phyloP scores from a whole-genome alignment of 2,797 vertebrate genomes.

The Sebastes jordani region DNA sequence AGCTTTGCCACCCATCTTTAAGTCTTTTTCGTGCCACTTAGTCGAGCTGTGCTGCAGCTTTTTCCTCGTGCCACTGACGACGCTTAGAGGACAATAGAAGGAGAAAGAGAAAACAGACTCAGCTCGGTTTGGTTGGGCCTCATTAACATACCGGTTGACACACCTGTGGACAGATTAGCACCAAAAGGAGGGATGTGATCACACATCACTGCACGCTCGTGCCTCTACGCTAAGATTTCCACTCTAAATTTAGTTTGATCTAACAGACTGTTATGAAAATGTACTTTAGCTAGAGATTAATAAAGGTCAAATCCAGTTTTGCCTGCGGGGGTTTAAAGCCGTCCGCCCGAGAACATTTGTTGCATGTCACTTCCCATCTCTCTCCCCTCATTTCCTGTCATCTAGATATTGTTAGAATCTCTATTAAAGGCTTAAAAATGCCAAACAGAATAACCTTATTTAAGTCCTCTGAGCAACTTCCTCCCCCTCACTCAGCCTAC shows the following conservation, averaged over 20 bases:
- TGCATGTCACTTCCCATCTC: neutral
- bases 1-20: conserved; percentile 17
- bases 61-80: neutral
- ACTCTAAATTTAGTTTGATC: neutral
- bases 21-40: conserved; percentile 2
- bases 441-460: neutral
- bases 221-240: neutral
- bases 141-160: neutral
- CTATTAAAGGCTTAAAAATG: neutral
- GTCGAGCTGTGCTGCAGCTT: neutral
- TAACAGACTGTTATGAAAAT: neutral
- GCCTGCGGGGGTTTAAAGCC: neutral
- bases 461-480: neutral
- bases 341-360: neutral
- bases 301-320: neutral
- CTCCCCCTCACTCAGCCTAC: neutral
- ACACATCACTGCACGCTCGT: neutral
- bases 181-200: neutral
- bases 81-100: neutral
- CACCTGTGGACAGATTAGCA: neutral
- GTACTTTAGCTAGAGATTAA: neutral
- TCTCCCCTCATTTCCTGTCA: neutral
- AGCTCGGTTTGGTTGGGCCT: neutral
- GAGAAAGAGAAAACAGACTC: neutral
- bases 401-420: neutral